A percentile compares a stretch with the other conserved stretches of the same genome.
These are phyloP conservation scores for Halichoeres trimaculatus DNA, from an alignment of 2,113 vertebrate genomes.

Conservation along the genomic window DNA sequence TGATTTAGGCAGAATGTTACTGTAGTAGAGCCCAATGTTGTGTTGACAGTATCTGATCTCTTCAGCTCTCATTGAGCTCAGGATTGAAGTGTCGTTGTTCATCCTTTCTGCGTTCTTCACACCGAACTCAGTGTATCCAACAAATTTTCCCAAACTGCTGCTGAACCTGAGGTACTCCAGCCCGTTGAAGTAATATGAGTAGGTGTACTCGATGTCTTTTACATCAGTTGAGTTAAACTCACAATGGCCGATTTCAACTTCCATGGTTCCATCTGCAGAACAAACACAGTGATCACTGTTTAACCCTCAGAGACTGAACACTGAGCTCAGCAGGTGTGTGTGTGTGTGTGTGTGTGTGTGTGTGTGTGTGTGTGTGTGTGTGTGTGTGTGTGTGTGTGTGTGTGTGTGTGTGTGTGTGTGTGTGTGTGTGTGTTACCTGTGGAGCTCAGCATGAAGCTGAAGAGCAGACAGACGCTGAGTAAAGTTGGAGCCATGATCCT, in stretches of 20 bases:
- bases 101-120: accelerated
- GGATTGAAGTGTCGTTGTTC: accelerated
- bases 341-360: background rate
- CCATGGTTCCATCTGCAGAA: conserved; percentile 39
- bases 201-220: conserved; percentile 11
- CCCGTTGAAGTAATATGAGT: background rate
- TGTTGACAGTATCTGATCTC: background rate
- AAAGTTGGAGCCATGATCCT: too few species aligned
- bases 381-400: background rate
- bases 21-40: accelerated
- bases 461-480: too few species aligned
- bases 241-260: accelerated
- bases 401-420: background rate
- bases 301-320: background rate
- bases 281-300: background rate
- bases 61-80: accelerated
- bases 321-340: too few species aligned
- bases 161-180: background rate
- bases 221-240: conserved; percentile 56
- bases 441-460: too few species aligned
- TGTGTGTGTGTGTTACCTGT: background rate
- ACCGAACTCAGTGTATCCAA: conserved; percentile 21
- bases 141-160: background rate
- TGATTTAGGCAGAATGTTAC: conserved; percentile 2
- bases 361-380: background rate